Evolutionary conservation across 1,140 invertebrate species (phyloP).

Genomic region (Lethrus apterus): DNA sequence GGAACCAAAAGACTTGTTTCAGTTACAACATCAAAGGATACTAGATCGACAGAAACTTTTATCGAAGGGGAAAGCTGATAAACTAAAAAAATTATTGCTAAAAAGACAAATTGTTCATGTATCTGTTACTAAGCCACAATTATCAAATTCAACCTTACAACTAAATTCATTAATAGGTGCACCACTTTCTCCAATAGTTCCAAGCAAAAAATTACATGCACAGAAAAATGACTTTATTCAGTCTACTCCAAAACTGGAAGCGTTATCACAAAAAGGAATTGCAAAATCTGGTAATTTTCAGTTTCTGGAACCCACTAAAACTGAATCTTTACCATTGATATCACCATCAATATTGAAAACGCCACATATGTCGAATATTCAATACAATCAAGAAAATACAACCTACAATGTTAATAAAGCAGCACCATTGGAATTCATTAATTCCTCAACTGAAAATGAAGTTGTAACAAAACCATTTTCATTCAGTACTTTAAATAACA

Average conservation of each 20-base stretch:
- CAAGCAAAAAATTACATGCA: slow-evolving; percentile 10
- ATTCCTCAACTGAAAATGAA: neutral
- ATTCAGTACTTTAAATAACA: too few species aligned
- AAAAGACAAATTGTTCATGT: slow-evolving; percentile 24
- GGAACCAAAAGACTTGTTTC: slow-evolving; percentile 21
- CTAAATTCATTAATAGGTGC: slow-evolving; percentile 17
- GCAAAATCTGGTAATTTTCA: neutral
- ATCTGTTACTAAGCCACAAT: slow-evolving; percentile 27
- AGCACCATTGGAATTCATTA: neutral
- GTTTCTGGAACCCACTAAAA: neutral
- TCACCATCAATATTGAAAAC: too few species aligned
- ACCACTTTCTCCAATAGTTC: slow-evolving; percentile 21
- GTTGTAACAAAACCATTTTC: neutral
- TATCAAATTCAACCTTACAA: slow-evolving; percentile 18
- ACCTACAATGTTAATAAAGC: slow-evolving; percentile 4
- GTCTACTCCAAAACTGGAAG: slow-evolving; percentile 21
- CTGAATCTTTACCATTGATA: too few species aligned
- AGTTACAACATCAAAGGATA: slow-evolving; percentile 26
- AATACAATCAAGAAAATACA: neutral
- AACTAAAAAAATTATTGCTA: slow-evolving; percentile 26
- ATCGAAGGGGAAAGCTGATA: slow-evolving; percentile 22
- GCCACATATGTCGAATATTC: too few species aligned
- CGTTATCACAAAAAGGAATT: slow-evolving; percentile 3
- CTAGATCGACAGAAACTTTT: slow-evolving; percentile 24
- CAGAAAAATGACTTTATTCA: slow-evolving; percentile 25